phyloP scores from a whole-genome alignment of 2,113 vertebrate genomes.

The Dasyornis broadbenti region DNA sequence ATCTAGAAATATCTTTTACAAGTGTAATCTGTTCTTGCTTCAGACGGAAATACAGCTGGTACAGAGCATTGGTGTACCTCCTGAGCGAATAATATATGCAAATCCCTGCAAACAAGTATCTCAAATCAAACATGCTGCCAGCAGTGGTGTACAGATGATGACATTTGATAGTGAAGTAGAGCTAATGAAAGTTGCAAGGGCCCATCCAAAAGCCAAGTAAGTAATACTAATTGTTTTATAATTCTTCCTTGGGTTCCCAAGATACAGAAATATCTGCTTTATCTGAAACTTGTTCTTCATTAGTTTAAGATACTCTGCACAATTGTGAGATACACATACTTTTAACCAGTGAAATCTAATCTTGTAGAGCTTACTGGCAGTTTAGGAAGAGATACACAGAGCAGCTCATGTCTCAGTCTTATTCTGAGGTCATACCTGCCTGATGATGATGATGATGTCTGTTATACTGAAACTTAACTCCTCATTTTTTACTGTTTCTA shows the following conservation, averaged over 20 bases:
- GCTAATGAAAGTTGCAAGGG: slow-evolving; percentile 91
- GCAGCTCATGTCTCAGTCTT: neutral
- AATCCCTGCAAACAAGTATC: slow-evolving; percentile 98
- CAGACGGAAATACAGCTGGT: slow-evolving; percentile 94
- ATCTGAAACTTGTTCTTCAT: neutral
- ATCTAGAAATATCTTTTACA: neutral
- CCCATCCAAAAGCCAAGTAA: slow-evolving; percentile 93
- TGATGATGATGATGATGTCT: neutral
- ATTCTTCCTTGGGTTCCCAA: neutral
- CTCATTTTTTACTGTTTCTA: neutral
- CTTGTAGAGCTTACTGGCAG: neutral
- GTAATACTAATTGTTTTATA: neutral
- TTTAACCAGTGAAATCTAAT: neutral
- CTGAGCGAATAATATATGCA: slow-evolving; percentile 93
- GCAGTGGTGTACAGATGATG: slow-evolving; percentile 95
- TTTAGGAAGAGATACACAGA: neutral
- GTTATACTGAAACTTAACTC: neutral
- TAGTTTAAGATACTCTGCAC: neutral
- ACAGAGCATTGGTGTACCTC: slow-evolving; percentile 88
- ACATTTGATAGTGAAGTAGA: slow-evolving; percentile 98
- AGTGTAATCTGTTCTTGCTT: neutral
- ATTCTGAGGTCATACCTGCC: neutral
- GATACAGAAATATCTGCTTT: neutral
- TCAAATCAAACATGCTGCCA: slow-evolving; percentile 94
- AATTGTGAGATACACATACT: neutral